These are phyloP conservation scores for Ceramica pisi DNA, from an alignment of 2,888 invertebrate species.

Conservation along the genomic window DNA sequence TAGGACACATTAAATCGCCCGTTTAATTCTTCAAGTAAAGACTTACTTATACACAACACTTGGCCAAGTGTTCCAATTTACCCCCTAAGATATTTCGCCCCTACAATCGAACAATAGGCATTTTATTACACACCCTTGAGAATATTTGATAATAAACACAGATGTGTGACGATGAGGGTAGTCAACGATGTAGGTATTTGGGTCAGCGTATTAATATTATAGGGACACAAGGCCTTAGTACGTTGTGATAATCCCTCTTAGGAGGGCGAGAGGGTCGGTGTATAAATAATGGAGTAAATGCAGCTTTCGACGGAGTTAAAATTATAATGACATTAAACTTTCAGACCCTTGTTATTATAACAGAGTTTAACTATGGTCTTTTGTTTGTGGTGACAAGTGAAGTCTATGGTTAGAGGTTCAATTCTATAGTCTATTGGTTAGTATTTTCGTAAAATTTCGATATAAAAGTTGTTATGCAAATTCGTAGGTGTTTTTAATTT, in stretches of 20 bases:
- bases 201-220: slow-evolving; percentile 48
- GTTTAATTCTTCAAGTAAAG: not conserved
- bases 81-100: slow-evolving; percentile 38
- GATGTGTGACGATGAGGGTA: slow-evolving; percentile 53
- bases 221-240: not conserved
- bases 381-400: not conserved
- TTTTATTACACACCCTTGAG: slow-evolving; percentile 64
- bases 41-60: slow-evolving; percentile 10
- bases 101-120: slow-evolving; percentile 47
- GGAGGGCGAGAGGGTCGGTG: not conserved
- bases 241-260: slow-evolving; percentile 17
- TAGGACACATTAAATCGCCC: not conserved
- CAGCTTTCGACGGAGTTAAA: slow-evolving; percentile 27
- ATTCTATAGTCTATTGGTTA: too few relatives aligned
- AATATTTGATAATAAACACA: slow-evolving; percentile 63
- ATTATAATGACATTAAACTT: slow-evolving; percentile 18
- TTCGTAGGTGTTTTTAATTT: too few relatives aligned
- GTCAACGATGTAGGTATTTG: slow-evolving; percentile 58
- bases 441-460: too few relatives aligned
- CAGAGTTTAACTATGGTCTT: not conserved
- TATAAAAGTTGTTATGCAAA: too few relatives aligned
- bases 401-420: not conserved
- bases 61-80: slow-evolving; percentile 36
- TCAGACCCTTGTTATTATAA: not conserved
- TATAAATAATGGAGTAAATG: slow-evolving; percentile 4